Evolutionary conservation across 2,113 vertebrate genomes (phyloP).

Genomic region (Plestiodon gilberti): DNA sequence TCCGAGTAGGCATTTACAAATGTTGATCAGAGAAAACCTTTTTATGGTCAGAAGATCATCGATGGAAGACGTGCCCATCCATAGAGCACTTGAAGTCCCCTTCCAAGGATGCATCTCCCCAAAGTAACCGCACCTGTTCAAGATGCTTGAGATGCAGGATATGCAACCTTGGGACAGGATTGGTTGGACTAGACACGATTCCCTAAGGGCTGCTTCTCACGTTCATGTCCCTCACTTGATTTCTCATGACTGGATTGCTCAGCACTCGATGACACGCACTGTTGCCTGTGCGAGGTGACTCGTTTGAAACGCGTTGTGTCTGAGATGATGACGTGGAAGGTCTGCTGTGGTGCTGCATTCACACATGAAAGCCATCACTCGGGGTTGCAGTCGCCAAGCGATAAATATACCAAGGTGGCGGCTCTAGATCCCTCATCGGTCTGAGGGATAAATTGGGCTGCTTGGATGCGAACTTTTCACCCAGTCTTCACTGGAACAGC

Average conservation of each 20-base stretch:
- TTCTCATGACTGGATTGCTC: too few species aligned
- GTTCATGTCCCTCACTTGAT: background rate
- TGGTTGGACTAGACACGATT: background rate
- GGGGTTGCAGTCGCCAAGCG: background rate
- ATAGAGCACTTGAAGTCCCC: too few species aligned
- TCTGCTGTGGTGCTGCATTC: background rate
- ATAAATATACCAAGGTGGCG: too few species aligned
- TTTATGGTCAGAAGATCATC: background rate
- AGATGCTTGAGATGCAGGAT: background rate
- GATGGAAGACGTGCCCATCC: background rate
- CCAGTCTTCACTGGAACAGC: background rate
- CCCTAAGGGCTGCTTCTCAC: background rate
- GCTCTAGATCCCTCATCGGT: background rate
- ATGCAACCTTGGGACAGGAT: background rate
- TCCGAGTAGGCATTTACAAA: too few species aligned
- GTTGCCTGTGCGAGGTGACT: background rate
- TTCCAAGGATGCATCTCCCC: background rate
- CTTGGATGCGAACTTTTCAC: background rate
- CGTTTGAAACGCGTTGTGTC: background rate
- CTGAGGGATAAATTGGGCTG: background rate
- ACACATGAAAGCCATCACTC: background rate
- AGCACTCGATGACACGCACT: background rate
- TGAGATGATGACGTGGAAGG: background rate
- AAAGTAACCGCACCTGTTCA: background rate
- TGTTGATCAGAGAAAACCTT: background rate